Evolutionary conservation across 2,888 invertebrate species (phyloP), one percentile per base, ranked within the genome.

Genomic region (Drosophila basisetae): DNA sequence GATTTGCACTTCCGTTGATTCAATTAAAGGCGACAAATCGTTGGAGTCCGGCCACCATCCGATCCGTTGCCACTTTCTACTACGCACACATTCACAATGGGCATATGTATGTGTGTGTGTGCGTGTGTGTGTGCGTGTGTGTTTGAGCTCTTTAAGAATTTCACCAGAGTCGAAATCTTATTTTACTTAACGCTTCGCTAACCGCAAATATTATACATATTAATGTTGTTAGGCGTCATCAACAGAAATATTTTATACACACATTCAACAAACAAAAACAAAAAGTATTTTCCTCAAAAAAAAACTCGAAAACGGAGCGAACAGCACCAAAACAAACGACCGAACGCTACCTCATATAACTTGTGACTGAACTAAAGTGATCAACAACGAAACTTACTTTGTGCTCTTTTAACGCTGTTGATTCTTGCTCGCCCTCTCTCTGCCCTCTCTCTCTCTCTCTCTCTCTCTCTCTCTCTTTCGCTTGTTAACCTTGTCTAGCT

Each of bases 171-270:
- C 54, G 28, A 68, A 65, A 28, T 77, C 33, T 50, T 68, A 53
- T 63, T 56, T 55, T 63, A 62, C 76, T 41, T 56, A 64, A 62
- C 66, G 65, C 69, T 68, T 69, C 65, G 43, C 41, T 61, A 50
- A 30, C 13, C 54, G 25, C 61, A 69, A 82, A 74, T 80, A 75
- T 72, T 74, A 76, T 70, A 72, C 69, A 81, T 78, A 76, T 80
- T 86, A 83, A 72, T 67, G 62, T 59, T 74, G 61, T 68, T 41
- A 55, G 52, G 64, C 79, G 76, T 83, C 84, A 84, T 82, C 76
- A 76, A 71, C 88, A 33, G 28, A 87, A 84, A 87, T 82, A 77
- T 41, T 30, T 62, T 25, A 31, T 13, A 13, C 62, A 63, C 55
- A 61, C 59, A 50, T 33, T 50, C 30, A 71, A 61, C n/a, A 53